Evolutionary conservation across 2,888 invertebrate species (phyloP), one percentile per base, ranked within the genome.

Genomic region (Spilarctia lutea): DNA sequence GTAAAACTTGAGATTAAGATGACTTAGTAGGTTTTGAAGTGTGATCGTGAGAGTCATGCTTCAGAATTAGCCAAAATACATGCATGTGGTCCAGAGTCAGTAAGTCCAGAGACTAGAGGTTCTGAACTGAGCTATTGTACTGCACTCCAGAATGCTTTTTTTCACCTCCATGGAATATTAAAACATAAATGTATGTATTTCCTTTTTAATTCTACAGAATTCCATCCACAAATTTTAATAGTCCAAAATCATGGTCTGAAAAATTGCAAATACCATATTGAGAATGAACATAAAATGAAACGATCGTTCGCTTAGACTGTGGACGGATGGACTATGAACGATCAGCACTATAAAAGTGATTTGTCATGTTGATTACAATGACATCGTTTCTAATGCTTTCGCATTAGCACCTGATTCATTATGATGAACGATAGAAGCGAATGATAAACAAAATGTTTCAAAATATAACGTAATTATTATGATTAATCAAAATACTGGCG

Each of bases 321-420:
- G n/a, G n/a, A n/a, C n/a, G 1, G 52, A 35, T 33, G 24, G 27
- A 2, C 45, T 45, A 71, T 71, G 13, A 65, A 71, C 33, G n/a
- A 35, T 52, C n/a, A 39, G 24, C 24, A 56, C 67, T 18, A 72
- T 72, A 30, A 67, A 67, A 52, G 35, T 66, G 52, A 60, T 67
- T 42, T 24, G 20, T 67, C 67, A 30, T 18, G 13, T 39, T 35
- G 1, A 33, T 65, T 67, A 67, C 39, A 60, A 20, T 56, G 30
- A 60, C 42, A 56, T 67, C 56, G 24, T 30, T 30, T 42, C 39
- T 42, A 69, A 69, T 42, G 56, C 30, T n/a, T 45, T 72, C 67
- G 27, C 72, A 72, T 72, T 72, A 72, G 13, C 67, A 72, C 72
- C 72, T 67, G 52, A 56, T 72, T 56, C 56, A 67, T 52, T 52